Percentiles rank a stretch among this genome's conserved stretches.
Evolutionary conservation across 2,113 vertebrate species (phyloP).

Genomic region (Chinchilla lanigera): DNA sequence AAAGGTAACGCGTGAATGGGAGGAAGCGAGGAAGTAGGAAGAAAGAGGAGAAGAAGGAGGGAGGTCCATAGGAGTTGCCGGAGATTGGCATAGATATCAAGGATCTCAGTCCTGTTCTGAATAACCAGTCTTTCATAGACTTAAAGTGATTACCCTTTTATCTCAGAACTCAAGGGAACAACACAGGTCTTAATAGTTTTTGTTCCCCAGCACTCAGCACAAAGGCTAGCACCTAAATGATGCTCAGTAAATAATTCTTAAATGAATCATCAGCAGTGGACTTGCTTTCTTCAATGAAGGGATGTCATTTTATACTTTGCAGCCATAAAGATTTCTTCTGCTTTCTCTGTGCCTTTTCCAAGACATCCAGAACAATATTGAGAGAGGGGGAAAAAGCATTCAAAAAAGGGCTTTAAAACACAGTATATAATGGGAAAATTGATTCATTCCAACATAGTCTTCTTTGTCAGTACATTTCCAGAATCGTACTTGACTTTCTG

Average conservation of each 20-base stretch:
- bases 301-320: neutral
- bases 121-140: neutral
- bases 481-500: slow-evolving; percentile 58
- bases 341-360: slow-evolving; percentile 48
- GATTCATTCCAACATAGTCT: slow-evolving; percentile 7
- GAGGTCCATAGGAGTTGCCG: neutral
- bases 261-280: neutral
- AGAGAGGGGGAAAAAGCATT: neutral
- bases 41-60: neutral
- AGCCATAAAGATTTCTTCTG: slow-evolving; percentile 8
- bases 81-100: neutral
- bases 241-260: neutral
- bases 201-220: neutral
- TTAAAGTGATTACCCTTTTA: neutral
- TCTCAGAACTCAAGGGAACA: neutral
- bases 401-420: slow-evolving; percentile 19
- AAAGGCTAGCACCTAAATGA: neutral
- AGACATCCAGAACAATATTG: slow-evolving; percentile 35
- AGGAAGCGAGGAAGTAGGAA: neutral
- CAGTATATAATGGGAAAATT: slow-evolving; percentile 12
- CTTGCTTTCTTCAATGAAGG: slow-evolving; percentile 40
- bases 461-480: slow-evolving; percentile 66
- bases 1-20: neutral
- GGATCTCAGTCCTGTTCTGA: neutral
- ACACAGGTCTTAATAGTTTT: neutral